Conservation (phyloP, 2,113 vertebrate species). For the Thryonomys swinderianus region DNA sequence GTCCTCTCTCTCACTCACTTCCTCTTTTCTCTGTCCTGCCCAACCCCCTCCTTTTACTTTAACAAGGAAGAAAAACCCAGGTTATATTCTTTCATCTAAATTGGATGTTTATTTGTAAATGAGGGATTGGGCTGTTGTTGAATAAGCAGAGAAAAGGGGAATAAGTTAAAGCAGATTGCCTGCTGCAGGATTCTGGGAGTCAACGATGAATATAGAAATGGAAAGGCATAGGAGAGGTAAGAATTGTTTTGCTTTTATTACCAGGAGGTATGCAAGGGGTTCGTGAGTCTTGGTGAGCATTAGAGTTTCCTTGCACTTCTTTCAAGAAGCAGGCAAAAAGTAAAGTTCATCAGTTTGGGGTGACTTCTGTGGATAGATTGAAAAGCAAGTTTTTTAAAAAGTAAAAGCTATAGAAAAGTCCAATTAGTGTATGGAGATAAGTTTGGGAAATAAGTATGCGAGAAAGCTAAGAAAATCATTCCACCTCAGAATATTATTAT, state of each 20-base stretch:
- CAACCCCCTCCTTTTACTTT: conserved; percentile 8
- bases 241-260: conserved; percentile 34
- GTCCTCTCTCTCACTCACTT: not conserved
- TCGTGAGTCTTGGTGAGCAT: not conserved
- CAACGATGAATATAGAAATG: not conserved
- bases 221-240: conserved; percentile 45
- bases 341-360: not conserved
- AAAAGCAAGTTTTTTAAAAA: not conserved
- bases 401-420: not conserved
- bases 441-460: not conserved
- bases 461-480: not conserved
- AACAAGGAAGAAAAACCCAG: not conserved
- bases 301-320: not conserved
- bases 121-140: not conserved
- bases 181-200: conserved; percentile 13
- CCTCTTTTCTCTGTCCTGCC: not conserved
- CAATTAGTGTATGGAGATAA: not conserved
- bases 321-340: not conserved
- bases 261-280: not conserved
- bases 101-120: not conserved
- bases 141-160: not conserved
- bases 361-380: not conserved
- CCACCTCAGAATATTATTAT: not conserved
- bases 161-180: not conserved
- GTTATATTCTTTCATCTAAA: not conserved